Evolutionary conservation across 2,888 invertebrate genomes (phyloP).

Genomic region (Cantharis lateralis): DNA sequence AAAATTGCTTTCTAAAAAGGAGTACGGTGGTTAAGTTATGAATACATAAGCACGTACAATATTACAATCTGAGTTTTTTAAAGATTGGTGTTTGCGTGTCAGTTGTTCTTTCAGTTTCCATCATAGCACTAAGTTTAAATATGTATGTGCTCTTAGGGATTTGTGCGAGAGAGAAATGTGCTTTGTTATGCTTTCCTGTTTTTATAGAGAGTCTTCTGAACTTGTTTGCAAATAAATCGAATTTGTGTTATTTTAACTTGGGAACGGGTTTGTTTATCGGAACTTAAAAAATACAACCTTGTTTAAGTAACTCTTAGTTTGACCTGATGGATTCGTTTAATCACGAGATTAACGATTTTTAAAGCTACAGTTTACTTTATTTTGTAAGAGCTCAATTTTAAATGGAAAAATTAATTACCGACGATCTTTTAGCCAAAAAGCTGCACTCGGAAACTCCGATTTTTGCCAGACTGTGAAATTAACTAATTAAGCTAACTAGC

Average conservation of each 20-base stretch:
- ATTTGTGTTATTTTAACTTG: conserved; percentile 37
- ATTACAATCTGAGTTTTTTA: conserved; percentile 1
- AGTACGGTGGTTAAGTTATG: background rate
- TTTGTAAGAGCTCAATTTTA: background rate
- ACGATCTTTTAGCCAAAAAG: background rate
- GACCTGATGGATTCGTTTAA: conserved; percentile 19
- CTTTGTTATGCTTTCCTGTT: conserved; percentile 31
- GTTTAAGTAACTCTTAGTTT: conserved; percentile 14
- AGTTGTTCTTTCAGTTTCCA: conserved; percentile 22
- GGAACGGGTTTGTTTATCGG: conserved; percentile 24
- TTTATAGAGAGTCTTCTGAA: conserved; percentile 30
- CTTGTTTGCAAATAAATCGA: conserved; percentile 39
- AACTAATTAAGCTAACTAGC: conserved; percentile 8
- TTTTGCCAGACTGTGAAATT: conserved; percentile 8
- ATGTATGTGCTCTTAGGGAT: conserved; percentile 35
- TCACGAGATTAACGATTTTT: conserved; percentile 18
- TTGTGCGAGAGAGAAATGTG: conserved; percentile 27
- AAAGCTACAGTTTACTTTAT: conserved; percentile 1
- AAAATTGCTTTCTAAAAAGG: background rate
- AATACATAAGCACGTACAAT: conserved; percentile 4
- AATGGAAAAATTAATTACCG: background rate
- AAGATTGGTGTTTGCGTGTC: conserved; percentile 16
- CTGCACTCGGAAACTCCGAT: background rate
- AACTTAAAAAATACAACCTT: conserved; percentile 22
- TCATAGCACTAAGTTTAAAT: conserved; percentile 30